Base-by-base conservation (phyloP, 2,113 vertebrate genomes). In the Eonycteris spelaea region DNA sequence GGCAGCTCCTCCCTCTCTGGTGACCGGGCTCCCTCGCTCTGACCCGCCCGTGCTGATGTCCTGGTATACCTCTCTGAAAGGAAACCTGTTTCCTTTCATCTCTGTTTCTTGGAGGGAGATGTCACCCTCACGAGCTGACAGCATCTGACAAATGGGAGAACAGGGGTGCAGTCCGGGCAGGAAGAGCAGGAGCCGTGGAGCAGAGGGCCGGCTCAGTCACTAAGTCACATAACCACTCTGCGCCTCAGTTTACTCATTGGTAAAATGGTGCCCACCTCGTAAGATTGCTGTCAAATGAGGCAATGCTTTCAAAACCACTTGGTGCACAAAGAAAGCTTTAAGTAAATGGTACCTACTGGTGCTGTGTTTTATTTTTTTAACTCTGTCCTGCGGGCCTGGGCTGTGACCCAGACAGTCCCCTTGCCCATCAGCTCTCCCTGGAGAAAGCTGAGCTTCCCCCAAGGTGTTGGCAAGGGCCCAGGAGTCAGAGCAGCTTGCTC, bases 401-500 rank as follows among this genome's bases (percentile, higher is more conserved):
- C 45, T 12, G 1, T 38, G 30, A 92, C 80, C 83, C 84, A 93
- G 65, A 45, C 63, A 53, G 55, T 77, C 51, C 22, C 57, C 35
- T 70, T 45, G 65, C 77, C 35, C 14, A 77, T 70, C 68, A 53
- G 21, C 51, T 21, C 30, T 80, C 68, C 51, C 33, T 11, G 21
- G 75, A 91, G 92, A 96, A 95, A 95, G 35, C 33, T 65, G 83
- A 70, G 75, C 67, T 61, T 51, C 75, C 45, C 85, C 15, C 8
- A 26, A 48, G 68, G 55, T 86, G 61, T 61, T 91, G 82, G 77
- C 89, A 45, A 51, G 61, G 57, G 26, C 86, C 45, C 21, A 5
- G 71, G 4, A 0, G 30, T 65, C 35, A 22, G 33, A 43, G 61
- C 15, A 12, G 91, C 51, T 22, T 43, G 51, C 86, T 80, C 57